Base-by-base conservation (phyloP, 2,797 vertebrate genomes). In the Crenuchus spilurus region DNA sequence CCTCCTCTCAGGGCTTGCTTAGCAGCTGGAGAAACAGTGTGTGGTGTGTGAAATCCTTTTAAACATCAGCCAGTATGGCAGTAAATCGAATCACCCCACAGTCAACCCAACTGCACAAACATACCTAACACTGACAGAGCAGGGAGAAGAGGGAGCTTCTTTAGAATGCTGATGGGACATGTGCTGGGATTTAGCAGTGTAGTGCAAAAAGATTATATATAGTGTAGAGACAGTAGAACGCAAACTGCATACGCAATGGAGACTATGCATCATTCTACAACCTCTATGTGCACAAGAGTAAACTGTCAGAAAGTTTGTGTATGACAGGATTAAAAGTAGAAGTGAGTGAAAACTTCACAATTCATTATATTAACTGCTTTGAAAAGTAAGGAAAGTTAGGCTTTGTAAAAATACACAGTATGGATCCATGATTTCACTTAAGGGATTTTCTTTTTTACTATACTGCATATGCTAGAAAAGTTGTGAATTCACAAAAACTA, bases 11-110 rank as follows among this genome's bases (percentile, higher is more conserved):
- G 14, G 26, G 18, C n/a, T 8, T 7, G 20, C 20, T 46, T 26
- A 75, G 58, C 39, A 64, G 66, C 37, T 70, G 66, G 49, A 57
- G 49, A 51, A 26, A 28, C 55, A 10, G 73, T 42, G 57, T 69
- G 57, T 28, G 74, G 48, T 48, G 51, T 39, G 41, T 37, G 30
- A 44, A 55, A 64, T 48, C 16, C 66, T 62, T 69, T 70, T 63
- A 75, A 44, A 57, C 37, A 48, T 14, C 57, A 41, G 30, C 57
- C 66, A 35, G 57, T 39, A 39, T 57, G 39, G 20, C 35, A 64
- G 61, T 60, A 70, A 70, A 70, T 57, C 39, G 4, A 68, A 48
- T 70, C 58, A 35, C 31, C 58, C 31, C 39, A 64, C 33, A 75
- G 48, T 20, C 49, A 46, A 24, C 22, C 39, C 2, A 70, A 76